Base-by-base conservation (phyloP, 1,140 invertebrate genomes). In the Brachystomella parvula region DNA sequence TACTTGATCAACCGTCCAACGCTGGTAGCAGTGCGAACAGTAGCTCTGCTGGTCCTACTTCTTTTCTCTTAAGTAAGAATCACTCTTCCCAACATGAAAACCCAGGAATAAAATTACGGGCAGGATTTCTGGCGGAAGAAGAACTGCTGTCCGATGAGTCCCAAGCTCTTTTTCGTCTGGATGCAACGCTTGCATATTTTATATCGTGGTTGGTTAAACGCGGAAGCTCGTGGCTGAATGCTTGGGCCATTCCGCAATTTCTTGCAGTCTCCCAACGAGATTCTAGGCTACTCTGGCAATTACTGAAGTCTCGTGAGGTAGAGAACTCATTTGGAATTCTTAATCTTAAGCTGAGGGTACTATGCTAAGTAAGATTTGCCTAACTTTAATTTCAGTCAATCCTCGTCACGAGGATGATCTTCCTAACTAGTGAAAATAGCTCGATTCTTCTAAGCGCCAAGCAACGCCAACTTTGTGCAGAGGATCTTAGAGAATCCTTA, bases 181-280 rank as follows among this genome's bases (percentile, higher is more conserved):
- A 72, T 32, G 71, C 71, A 3, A 70, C 71, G 1, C 63, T 72
- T 1, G 53, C 53, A 2, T 72, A 72, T 26, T 72, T 68, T 26
- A 65, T 62, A 47, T 32, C 61, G 30, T 72, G 71, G 71, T 30
- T 65, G 3, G 63, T 70, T 6, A 63, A 66, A 56, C 29, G 71
- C 3, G 31, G 65, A 12, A 70, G 68, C 66, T 65, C 64, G 2
- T 72, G 71, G 71, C 66, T 72, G 19, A 72, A 70, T 59, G 56
- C 47, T 39, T 72, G 71, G 71, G 71, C 71, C 24, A 64, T 70
- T 17, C 63, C 66, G 17, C 68, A 69, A 47, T 72, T 72, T 44
- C 59, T 72, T 30, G 68, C 71, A 9, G 63, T 60, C 61, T 69
- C 71, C 32, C 68, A 72, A 68, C 61, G 71, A 56, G 71, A 72